Evolutionary conservation across 2,888 invertebrate species (phyloP).

Genomic region (Tortrix viridana): DNA sequence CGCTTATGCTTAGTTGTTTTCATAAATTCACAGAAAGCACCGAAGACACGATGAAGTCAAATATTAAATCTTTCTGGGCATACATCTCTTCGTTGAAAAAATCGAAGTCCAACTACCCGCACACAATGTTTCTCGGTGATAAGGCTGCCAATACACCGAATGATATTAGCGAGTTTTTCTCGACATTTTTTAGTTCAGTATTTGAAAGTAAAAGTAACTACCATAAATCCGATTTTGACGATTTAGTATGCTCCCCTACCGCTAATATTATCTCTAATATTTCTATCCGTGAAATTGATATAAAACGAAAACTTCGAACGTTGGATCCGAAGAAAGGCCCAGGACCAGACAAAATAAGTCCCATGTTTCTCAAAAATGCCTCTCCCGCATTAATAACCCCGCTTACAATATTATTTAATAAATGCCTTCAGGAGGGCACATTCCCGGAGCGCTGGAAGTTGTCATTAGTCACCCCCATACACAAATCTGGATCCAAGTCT

Average conservation of each 20-base stretch:
- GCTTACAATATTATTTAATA: constrained; percentile 1
- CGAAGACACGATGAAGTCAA: not conserved
- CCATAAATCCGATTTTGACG: not conserved
- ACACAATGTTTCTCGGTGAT: not conserved
- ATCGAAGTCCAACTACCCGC: not conserved
- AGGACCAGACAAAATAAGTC: not conserved
- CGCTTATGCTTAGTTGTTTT: not conserved
- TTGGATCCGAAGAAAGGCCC: not conserved
- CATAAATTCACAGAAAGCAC: not conserved
- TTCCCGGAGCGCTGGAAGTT: not conserved
- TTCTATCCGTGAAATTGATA: not conserved
- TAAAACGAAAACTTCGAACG: not conserved
- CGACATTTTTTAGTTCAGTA: not conserved
- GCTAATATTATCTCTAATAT: not conserved
- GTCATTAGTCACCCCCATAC: not conserved
- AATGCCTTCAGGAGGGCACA: not conserved
- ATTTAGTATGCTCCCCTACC: not conserved
- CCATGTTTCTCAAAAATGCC: not conserved
- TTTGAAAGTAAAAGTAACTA: not conserved
- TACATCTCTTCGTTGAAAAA: constrained; percentile 1
- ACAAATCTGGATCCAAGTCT: not conserved
- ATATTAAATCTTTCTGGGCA: not conserved
- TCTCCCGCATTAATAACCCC: not conserved
- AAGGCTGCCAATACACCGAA: not conserved
- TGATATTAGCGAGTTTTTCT: not conserved